These are phyloP conservation scores for Mus musculus DNA, from an alignment of 2,113 vertebrate genomes.

Conservation along the genomic window GRCm39 chr17:84312001-84312500, in stretches of 20 bases:
- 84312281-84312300: background rate
- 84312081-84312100: background rate
- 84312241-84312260: no score
- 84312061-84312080: background rate
- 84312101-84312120: background rate
- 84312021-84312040: background rate
- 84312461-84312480: background rate
- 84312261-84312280: background rate
- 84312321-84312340: background rate
- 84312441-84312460: background rate
- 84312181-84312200: background rate
- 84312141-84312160: background rate
- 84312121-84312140: background rate
- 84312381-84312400: background rate
- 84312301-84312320: background rate
- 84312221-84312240: background rate
- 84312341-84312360: background rate
- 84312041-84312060: background rate
- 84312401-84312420: background rate
- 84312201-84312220: background rate
- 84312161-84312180: background rate
- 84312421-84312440: background rate
- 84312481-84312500: background rate
- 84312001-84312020: background rate
- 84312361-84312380: background rate